Conservation (phyloP, 2,797 vertebrate species). For the Natrix natrix region DNA sequence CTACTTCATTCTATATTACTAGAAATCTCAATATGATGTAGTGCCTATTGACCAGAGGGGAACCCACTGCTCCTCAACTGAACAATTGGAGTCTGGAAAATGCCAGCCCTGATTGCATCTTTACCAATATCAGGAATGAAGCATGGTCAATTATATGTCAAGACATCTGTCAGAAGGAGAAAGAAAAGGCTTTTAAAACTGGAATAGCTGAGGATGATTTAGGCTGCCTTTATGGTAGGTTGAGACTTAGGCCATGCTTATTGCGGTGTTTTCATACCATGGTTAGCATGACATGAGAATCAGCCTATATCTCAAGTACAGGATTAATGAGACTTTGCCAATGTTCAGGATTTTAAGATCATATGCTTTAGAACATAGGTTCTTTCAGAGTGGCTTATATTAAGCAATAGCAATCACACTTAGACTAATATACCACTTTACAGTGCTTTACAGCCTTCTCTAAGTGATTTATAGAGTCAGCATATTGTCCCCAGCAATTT, state of each 20-base stretch:
- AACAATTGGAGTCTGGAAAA: background rate
- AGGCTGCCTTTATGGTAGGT: background rate
- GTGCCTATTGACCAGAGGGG: background rate
- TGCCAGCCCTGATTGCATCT: background rate
- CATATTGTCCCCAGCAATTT: no score
- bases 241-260: background rate
- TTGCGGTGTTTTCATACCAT: background rate
- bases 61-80: background rate
- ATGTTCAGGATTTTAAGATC: background rate
- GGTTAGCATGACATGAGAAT: background rate
- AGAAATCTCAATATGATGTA: background rate
- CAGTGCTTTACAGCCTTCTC: no score
- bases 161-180: background rate
- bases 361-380: background rate
- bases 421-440: no score
- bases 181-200: background rate
- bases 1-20: background rate
- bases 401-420: background rate
- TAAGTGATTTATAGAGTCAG: no score
- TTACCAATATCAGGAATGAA: background rate
- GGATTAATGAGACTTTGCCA: background rate
- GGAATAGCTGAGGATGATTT: background rate
- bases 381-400: background rate
- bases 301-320: background rate
- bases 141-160: background rate